Evolutionary conservation across 2,888 invertebrate genomes (phyloP).

Genomic region (Idaea straminata): DNA sequence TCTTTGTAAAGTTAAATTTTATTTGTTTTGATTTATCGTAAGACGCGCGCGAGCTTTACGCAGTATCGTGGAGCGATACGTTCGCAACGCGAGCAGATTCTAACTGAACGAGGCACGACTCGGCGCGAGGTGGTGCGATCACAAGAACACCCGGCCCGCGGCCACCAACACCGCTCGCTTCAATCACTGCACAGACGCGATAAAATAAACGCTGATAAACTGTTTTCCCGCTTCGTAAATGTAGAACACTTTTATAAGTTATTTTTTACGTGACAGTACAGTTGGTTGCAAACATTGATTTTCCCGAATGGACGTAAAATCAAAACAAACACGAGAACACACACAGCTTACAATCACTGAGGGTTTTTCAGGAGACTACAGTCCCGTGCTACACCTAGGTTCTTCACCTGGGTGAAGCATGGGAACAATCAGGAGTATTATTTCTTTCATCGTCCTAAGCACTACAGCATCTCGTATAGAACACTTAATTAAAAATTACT

Average conservation of each 20-base stretch:
- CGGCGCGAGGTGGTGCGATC: too few species aligned
- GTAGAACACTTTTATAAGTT: neutral
- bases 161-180: slow-evolving; percentile 15
- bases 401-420: too few species aligned
- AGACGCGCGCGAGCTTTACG: slow-evolving; percentile 43
- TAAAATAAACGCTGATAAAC: slow-evolving; percentile 44
- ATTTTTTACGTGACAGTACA: slow-evolving; percentile 4
- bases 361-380: neutral
- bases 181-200: slow-evolving; percentile 14
- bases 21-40: slow-evolving; percentile 39
- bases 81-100: slow-evolving; percentile 45
- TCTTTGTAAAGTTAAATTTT: slow-evolving; percentile 13
- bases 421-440: too few species aligned
- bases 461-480: too few species aligned
- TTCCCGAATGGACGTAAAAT: slow-evolving; percentile 9
- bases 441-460: too few species aligned
- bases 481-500: too few species aligned
- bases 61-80: slow-evolving; percentile 47
- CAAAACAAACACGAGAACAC: slow-evolving; percentile 7
- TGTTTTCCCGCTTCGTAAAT: slow-evolving; percentile 17
- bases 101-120: slow-evolving; percentile 43
- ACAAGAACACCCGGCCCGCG: slow-evolving; percentile 11
- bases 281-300: slow-evolving; percentile 2
- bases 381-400: too few species aligned
- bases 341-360: neutral